Evolutionary conservation across 2,113 vertebrate species (phyloP).

Genomic region (Paradoxurus hermaphroditus): DNA sequence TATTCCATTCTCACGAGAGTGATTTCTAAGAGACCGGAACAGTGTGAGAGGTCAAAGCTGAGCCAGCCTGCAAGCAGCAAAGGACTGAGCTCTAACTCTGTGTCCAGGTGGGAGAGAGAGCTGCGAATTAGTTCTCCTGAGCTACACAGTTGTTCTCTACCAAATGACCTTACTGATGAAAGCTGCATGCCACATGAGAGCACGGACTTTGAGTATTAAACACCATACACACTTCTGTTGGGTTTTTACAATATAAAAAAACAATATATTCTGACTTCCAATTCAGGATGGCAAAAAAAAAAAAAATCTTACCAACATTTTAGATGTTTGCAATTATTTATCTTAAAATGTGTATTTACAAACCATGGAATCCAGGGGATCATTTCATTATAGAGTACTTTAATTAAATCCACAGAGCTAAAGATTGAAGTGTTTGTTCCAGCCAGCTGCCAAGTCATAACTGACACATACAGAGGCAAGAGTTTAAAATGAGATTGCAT

Average conservation of each 20-base stretch:
- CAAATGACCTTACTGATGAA: background rate
- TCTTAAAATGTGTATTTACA: slow-evolving; percentile 49
- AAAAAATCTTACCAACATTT: background rate
- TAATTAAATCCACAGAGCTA: slow-evolving; percentile 47
- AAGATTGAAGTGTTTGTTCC: slow-evolving; percentile 62
- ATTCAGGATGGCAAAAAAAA: slow-evolving; percentile 24
- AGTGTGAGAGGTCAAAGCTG: slow-evolving; percentile 20
- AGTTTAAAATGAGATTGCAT: slow-evolving; percentile 47
- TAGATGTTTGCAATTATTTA: background rate
- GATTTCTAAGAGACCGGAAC: background rate
- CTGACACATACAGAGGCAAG: background rate
- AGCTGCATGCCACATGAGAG: background rate
- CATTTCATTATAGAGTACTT: slow-evolving; percentile 38
- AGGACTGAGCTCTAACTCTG: background rate
- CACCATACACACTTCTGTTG: background rate
- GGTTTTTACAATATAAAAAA: background rate
- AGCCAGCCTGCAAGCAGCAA: background rate
- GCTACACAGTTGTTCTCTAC: background rate
- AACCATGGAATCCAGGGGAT: background rate
- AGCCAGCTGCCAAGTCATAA: slow-evolving; percentile 54
- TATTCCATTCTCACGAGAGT: background rate
- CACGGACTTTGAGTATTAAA: background rate
- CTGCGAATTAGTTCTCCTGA: background rate
- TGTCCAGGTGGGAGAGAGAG: background rate
- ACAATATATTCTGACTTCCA: background rate